phyloP scores from a whole-genome alignment of 2,113 vertebrate genomes.

The Protobothrops flavoviridis region DNA sequence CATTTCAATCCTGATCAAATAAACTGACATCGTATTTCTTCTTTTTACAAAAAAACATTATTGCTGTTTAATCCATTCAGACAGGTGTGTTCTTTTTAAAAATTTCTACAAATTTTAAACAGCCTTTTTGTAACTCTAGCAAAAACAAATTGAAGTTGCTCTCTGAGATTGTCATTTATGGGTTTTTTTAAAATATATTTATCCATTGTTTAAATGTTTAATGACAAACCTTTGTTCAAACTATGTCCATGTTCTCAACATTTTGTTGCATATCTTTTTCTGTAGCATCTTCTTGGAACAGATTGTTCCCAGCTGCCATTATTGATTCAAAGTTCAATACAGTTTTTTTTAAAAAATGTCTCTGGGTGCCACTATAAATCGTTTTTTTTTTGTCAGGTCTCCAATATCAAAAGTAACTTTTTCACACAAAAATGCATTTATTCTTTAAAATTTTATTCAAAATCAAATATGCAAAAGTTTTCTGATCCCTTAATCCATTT shows the following conservation, averaged over 20 bases:
- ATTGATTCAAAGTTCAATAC: neutral
- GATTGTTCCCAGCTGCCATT: neutral
- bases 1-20: neutral
- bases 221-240: neutral
- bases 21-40: neutral
- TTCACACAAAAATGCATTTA: neutral
- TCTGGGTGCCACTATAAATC: neutral
- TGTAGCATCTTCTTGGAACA: neutral
- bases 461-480: neutral
- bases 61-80: neutral
- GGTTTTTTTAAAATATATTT: neutral
- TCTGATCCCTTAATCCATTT: neutral
- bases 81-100: neutral
- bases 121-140: neutral
- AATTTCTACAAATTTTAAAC: neutral
- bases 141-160: neutral
- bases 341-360: neutral
- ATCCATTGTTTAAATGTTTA: neutral
- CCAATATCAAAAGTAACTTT: neutral
- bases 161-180: neutral
- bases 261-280: neutral
- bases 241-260: neutral
- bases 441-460: neutral
- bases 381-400: neutral
- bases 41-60: neutral